Evolutionary conservation across 2,888 invertebrate genomes (phyloP), one percentile per base, ranked within the genome.

Genomic region (Xiphydria camelus): DNA sequence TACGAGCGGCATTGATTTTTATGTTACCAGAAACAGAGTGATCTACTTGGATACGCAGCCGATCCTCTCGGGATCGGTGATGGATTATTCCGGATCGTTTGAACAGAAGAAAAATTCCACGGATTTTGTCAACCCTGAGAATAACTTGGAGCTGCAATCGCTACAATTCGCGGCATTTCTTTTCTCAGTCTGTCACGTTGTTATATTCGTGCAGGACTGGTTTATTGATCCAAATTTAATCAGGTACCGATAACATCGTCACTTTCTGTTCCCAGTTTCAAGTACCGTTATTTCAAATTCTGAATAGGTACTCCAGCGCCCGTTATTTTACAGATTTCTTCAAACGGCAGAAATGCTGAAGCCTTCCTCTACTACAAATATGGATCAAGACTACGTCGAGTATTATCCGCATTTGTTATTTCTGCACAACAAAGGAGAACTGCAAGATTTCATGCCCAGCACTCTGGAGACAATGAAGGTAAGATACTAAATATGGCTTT

Each of bases 21-120:
- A 79, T 73, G 78, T 88, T 3, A 85, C 85, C 4, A 77, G 79
- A 42, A 84, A 86, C 58, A 76, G 88, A 55, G 80, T 91, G 20
- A 91, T 97, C 53, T 83, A 94, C 19, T 79, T 97, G 2, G 97
- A 97, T 73, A 88, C 90, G 45, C 90, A 94, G 53, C 89, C 94
- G 0, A 78, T 93, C 37, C 72, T 87, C 29, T 88, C 88, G 47
- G 78, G 84, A 6, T 81, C 85, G 9, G 78, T 84, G 21, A 77
- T 84, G 61, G 86, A 88, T 61, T 80, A 82, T 26, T 53, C 63
- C 9, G 40, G 51, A 6, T 54, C 51, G 3, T 70, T 68, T 37
- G 73, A 73, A 15, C 64, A 68, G 15, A 75, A 74, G 45, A 75
- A 73, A 45, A 49, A 47, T 18, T 71, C 83, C 7, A 81, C 80